Base-by-base conservation (phyloP, 2,888 invertebrate species). In the Cerceris rybyensis region DNA sequence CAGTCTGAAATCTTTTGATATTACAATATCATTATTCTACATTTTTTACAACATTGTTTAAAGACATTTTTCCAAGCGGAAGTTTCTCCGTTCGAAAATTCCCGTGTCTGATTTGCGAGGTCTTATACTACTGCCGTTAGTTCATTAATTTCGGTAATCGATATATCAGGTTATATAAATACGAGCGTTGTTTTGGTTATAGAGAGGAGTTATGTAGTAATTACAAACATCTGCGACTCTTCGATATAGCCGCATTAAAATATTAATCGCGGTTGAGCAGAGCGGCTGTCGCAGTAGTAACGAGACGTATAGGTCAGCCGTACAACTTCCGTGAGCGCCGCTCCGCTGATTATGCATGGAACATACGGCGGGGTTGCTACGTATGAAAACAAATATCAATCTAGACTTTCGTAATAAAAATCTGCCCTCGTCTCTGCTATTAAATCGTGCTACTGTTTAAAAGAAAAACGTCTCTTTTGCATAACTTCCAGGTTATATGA, bases 401-500 rank as follows among this genome's bases (percentile, higher is more conserved):
- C 70, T 41, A 68, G 70, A 78, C 67, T 78, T 78, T 70, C 55
- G 66, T 70, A 78, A 76, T 78, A 78, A 76, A 76, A 52, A 13
- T n/a, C n/a, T 52, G 70, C 70, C 76, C 49, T 28, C 28, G 28
- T 28, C 28, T 28, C 28, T 28, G 28, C 28, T 28, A 28, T 28
- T 28, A 28, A 28, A 28, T 28, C 28, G 28, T 28, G 28, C 28
- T 28, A 28, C 28, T 2, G 28, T 28, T 28, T 28, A 28, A 28
- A 28, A 28, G 28, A 28, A 28, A 28, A 28, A 28, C 28, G 28
- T 28, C 28, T 28, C 28, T 28, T 28, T 28, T 28, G 28, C 28
- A 28, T 28, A 28, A 28, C 4, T 28, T 28, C 28, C 28, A 4
- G 4, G 28, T 28, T 28, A 28, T 28, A 28, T 28, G 28, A 28